Evolutionary conservation across 2,888 invertebrate genomes (phyloP).

Genomic region (Mamestra brassicae): DNA sequence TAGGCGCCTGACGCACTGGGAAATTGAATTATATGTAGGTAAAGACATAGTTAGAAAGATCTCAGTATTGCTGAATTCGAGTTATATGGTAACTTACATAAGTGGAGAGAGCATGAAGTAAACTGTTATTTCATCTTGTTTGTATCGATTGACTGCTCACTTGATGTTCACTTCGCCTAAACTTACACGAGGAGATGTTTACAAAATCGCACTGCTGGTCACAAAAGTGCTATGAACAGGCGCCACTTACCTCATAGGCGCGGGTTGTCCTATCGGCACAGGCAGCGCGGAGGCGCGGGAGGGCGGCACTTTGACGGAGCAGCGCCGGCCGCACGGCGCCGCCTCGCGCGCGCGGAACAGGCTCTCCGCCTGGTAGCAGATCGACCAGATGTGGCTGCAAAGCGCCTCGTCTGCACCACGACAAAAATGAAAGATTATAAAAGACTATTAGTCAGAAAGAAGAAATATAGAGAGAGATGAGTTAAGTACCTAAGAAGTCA

Average conservation of each 20-base stretch:
- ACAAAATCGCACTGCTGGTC: too few relatives aligned
- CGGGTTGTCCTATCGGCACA: constrained; percentile 93
- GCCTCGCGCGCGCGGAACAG: constrained; percentile 92
- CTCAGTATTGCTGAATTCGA: too few relatives aligned
- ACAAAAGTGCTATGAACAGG: too few relatives aligned
- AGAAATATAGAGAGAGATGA: too few relatives aligned
- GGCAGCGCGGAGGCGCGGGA: constrained; percentile 87
- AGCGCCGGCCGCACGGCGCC: constrained; percentile 94
- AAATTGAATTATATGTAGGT: background rate
- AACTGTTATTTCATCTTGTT: too few relatives aligned
- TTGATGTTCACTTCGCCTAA: too few relatives aligned
- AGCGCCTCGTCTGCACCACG: constrained; percentile 91
- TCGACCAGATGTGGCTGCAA: constrained; percentile 95
- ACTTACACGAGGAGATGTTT: too few relatives aligned
- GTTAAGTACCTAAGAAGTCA: too few relatives aligned
- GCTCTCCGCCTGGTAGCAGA: constrained; percentile 95
- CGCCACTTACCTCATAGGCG: constrained; percentile 92
- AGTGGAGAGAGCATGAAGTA: too few relatives aligned
- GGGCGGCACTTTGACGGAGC: constrained; percentile 92
- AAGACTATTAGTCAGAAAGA: background rate
- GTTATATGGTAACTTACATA: too few relatives aligned
- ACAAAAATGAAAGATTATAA: background rate
- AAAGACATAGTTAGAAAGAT: too few relatives aligned
- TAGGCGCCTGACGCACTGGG: constrained; percentile 93
- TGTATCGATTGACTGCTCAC: too few relatives aligned